Conservation (phyloP, 1,140 invertebrate species). For the Leptoteleia sp. region DNA sequence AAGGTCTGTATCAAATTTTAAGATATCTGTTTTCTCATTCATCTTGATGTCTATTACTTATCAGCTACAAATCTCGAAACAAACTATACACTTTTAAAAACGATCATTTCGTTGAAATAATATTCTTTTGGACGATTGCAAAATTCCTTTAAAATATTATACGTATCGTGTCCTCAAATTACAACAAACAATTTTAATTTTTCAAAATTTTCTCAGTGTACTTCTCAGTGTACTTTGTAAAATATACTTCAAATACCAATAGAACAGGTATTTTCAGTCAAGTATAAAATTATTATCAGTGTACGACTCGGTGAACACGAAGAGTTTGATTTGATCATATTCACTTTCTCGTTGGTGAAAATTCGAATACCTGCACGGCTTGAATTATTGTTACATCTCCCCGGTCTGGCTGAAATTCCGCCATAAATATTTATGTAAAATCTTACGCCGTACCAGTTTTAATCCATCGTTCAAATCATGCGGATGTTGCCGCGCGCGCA, state of each 20-base stretch:
- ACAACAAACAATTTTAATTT: no score
- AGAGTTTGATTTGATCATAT: conserved; percentile 12
- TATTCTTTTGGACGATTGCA: no score
- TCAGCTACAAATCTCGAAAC: neutral
- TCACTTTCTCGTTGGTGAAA: conserved; percentile 15
- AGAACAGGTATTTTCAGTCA: no score
- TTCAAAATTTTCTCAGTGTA: no score
- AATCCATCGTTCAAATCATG: conserved; percentile 43
- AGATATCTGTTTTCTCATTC: conserved; percentile 2
- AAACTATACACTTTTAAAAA: no score
- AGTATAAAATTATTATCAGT: no score
- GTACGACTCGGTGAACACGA: conserved; percentile 1
- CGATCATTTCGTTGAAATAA: no score
- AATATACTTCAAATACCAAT: no score
- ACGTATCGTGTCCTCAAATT: no score
- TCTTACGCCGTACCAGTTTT: conserved; percentile 34
- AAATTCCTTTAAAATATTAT: no score
- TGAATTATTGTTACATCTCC: conserved; percentile 38
- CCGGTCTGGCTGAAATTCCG: conserved; percentile 14
- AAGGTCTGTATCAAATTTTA: neutral
- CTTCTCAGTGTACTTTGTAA: no score
- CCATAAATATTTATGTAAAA: conserved; percentile 48
- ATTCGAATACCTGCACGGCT: conserved; percentile 5
- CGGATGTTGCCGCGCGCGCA: conserved; percentile 23
- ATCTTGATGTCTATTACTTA: conserved; percentile 9